Percentiles rank a stretch among this genome's conserved stretches.
Evolutionary conservation across 2,113 vertebrate species (phyloP).

Genomic region (Cochlearius cochlearius): DNA sequence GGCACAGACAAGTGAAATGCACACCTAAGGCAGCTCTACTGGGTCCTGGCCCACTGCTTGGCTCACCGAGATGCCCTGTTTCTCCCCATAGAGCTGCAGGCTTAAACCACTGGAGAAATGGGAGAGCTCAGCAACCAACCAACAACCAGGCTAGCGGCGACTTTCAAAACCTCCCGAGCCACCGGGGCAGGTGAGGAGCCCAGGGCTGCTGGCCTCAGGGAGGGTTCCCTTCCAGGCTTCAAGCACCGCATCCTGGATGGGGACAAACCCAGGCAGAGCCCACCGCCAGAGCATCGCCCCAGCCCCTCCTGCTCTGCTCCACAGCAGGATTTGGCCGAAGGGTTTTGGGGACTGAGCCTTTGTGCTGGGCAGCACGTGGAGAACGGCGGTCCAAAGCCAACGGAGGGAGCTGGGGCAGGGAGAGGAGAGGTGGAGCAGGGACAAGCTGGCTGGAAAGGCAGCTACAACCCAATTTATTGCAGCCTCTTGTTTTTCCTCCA

Average conservation of each 20-base stretch:
- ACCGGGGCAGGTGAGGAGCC: neutral
- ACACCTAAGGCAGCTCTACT: neutral
- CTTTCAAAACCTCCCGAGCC: neutral
- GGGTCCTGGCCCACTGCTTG: neutral
- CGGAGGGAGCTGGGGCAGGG: neutral
- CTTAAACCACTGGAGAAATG: neutral
- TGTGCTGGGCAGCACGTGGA: neutral
- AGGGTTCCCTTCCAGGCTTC: neutral
- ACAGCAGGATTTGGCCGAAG: neutral
- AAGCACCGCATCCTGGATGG: neutral
- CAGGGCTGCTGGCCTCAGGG: neutral
- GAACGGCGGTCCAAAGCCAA: neutral
- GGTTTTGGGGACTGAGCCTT: neutral
- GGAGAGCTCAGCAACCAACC: rapidly evolving
- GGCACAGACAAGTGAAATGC: neutral
- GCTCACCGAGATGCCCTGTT: neutral
- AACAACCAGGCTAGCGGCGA: neutral
- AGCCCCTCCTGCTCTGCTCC: neutral
- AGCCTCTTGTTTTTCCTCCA: neutral
- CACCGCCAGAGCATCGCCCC: neutral
- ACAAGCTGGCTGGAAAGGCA: neutral
- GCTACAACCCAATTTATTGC: neutral
- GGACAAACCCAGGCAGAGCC: neutral
- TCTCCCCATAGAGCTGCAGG: neutral
- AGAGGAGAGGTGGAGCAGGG: neutral